phyloP scores from a whole-genome alignment of 2,113 vertebrate genomes.

The Lepisosteus oculatus region DNA sequence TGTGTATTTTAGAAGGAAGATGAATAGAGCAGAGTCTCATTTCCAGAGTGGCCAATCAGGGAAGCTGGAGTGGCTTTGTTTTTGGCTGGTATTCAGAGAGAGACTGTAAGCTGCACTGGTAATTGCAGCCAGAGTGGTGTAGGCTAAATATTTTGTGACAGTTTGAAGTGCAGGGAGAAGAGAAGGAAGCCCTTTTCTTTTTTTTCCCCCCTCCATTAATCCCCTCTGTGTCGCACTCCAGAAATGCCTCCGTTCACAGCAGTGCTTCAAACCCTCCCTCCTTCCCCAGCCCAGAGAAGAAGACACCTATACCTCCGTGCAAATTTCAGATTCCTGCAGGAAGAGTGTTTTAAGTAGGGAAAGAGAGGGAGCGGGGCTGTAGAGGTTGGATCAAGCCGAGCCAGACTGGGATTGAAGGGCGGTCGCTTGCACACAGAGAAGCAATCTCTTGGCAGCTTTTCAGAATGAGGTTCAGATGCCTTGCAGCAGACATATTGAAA shows the following conservation, averaged over 20 bases:
- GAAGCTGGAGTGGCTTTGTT: constrained; percentile 31
- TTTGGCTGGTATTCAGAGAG: constrained; percentile 66
- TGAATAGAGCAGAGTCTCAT: constrained; percentile 16
- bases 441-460: constrained; percentile 76
- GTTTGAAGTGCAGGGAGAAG: constrained; percentile 63
- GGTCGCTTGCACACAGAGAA: constrained; percentile 62
- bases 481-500: constrained; percentile 64
- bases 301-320: not conserved
- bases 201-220: constrained; percentile 27
- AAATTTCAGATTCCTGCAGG: constrained; percentile 30
- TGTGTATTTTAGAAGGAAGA: constrained; percentile 16
- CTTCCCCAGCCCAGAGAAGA: constrained; percentile 37
- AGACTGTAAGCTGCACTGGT: constrained; percentile 49
- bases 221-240: too few relatives aligned
- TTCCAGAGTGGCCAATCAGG: constrained; percentile 33
- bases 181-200: constrained; percentile 45
- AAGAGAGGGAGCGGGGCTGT: constrained; percentile 61
- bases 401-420: constrained; percentile 61
- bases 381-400: constrained; percentile 55
- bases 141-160: constrained; percentile 71
- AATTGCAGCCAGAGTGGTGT: constrained; percentile 63
- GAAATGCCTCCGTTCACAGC: constrained; percentile 28
- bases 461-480: constrained; percentile 75
- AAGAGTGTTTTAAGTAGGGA: constrained; percentile 57
- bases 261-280: constrained; percentile 13